These are phyloP conservation scores for Hemaris fuciformis DNA, from an alignment of 2,888 invertebrate species.

Conservation along the genomic window DNA sequence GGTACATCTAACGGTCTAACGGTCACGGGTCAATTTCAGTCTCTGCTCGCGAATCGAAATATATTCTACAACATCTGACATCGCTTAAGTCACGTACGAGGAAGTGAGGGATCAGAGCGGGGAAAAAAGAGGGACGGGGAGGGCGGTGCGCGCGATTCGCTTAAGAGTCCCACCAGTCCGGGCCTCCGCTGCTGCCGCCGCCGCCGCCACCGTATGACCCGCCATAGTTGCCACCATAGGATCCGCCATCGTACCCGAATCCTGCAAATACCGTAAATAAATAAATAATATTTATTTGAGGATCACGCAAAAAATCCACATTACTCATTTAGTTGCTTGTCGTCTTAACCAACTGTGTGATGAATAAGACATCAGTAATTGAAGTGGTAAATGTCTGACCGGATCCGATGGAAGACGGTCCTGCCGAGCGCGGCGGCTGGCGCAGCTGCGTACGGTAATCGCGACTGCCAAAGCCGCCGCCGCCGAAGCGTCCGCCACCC, in stretches of 20 bases:
- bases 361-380: not conserved
- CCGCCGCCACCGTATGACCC: slow-evolving; percentile 72
- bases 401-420: slow-evolving; percentile 57
- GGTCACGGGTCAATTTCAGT: slow-evolving; percentile 68
- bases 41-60: slow-evolving; percentile 48
- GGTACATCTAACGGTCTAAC: slow-evolving; percentile 16
- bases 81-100: slow-evolving; percentile 41
- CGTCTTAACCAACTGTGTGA: no score
- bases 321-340: no score
- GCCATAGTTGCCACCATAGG: slow-evolving; percentile 73
- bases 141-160: slow-evolving; percentile 34
- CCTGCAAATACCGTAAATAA: slow-evolving; percentile 35
- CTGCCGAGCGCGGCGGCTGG: slow-evolving; percentile 66
- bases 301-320: no score
- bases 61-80: slow-evolving; percentile 43
- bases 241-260: slow-evolving; percentile 65
- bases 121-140: slow-evolving; percentile 27
- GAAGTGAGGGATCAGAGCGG: slow-evolving; percentile 27
- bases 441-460: slow-evolving; percentile 75
- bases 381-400: slow-evolving; percentile 36
- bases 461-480: slow-evolving; percentile 72
- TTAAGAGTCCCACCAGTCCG: slow-evolving; percentile 78
- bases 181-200: slow-evolving; percentile 70
- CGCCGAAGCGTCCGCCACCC: slow-evolving; percentile 55
- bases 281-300: no score